Base-by-base conservation (phyloP, 2,113 vertebrate genomes). In the Globicephala melas region DNA sequence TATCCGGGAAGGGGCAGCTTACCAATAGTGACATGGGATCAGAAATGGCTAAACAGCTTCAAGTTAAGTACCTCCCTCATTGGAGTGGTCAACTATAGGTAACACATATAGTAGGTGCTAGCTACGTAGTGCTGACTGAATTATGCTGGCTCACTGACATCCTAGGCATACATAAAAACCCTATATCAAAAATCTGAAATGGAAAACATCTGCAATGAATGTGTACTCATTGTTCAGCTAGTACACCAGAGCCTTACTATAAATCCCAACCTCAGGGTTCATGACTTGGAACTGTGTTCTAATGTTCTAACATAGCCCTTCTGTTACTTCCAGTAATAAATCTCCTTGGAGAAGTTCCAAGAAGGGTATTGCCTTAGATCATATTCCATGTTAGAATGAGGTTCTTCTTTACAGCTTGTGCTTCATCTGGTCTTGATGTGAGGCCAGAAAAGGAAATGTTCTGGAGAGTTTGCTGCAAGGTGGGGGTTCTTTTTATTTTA, bases 311-410 rank as follows among this genome's bases (percentile, higher is more conserved):
- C 76, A 60, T 50, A 68, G 62, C 36, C 81, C 68, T 95, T 95
- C 84, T 88, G 47, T 89, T 96, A 95, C 91, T 96, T 96, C 94
- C 95, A 98, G 93, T 93, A 94, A 98, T 96, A 97, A 97, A 96
- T 95, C 88, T 44, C 85, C 13, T 18, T 94, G 81, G 93, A 96
- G 77, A 97, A 89, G 41, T 36, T 97, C 96, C 96, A 97, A 97
- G 85, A 95, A 97, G 91, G 77, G 77, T 63, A 95, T 20, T 92
- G 95, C 91, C 82, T 89, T 70, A 93, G 89, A 97, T 97, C 94
- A 97, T 74, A 89, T 97, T 97, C 86, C 95, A 91, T 89, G 91
- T 91, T 94, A 97, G 85, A 96, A 55, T 89, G 82, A 97, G 60
- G 36, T 96, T 96, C 88, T 96, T 95, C 89, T 93, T 95, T 82